These are phyloP conservation scores for Onychostruthus taczanowskii DNA, from an alignment of 2,113 vertebrate genomes.

Conservation along the genomic window DNA sequence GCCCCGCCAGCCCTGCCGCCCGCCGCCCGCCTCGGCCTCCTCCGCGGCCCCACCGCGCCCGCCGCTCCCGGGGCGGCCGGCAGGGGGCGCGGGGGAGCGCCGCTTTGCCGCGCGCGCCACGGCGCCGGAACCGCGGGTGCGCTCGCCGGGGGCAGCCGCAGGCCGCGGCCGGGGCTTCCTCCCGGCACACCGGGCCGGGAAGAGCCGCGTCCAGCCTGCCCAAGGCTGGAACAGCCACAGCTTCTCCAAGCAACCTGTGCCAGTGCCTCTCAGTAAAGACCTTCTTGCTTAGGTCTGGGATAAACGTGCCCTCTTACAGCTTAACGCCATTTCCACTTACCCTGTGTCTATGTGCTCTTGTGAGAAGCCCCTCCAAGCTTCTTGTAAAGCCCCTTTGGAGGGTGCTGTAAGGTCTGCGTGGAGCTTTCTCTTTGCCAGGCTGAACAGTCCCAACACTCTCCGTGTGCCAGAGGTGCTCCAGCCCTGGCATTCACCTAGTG, in stretches of 20 bases:
- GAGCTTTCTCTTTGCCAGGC: not conserved
- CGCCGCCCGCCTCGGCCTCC: too few relatives aligned
- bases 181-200: rapidly evolving
- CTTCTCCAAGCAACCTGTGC: rapidly evolving
- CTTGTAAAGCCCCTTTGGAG: not conserved
- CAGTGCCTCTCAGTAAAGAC: not conserved
- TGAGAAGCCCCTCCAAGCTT: not conserved
- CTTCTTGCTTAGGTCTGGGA: too few relatives aligned
- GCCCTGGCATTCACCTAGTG: not conserved
- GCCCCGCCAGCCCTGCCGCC: not conserved
- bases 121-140: too few relatives aligned
- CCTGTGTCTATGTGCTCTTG: rapidly evolving
- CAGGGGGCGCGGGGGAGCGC: too few relatives aligned
- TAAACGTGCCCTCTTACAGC: not conserved
- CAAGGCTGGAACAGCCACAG: rapidly evolving
- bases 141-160: rapidly evolving
- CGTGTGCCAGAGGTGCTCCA: not conserved
- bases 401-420: too few relatives aligned
- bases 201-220: rapidly evolving
- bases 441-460: too few relatives aligned
- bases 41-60: too few relatives aligned
- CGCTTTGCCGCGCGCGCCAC: too few relatives aligned
- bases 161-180: rapidly evolving
- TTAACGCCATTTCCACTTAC: rapidly evolving
- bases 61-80: too few relatives aligned